A percentile compares a stretch with the other conserved stretches of the same genome.
Evolutionary conservation across 2,888 invertebrate species (phyloP).

Genomic region (Acrobasis consociella): DNA sequence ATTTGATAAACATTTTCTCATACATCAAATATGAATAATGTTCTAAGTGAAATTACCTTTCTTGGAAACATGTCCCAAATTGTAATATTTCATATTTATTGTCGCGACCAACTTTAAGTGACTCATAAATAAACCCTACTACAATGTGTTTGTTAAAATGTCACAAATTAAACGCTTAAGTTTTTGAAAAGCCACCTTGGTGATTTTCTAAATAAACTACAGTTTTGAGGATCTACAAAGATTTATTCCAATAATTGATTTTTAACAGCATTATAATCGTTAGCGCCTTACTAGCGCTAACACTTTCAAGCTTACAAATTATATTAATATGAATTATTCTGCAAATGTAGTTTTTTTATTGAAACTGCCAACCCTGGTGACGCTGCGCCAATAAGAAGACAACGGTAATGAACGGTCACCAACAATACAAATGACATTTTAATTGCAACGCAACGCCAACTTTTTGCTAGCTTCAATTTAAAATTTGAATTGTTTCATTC

Average conservation of each 20-base stretch:
- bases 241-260: too few relatives aligned
- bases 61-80: not conserved
- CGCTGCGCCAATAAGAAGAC: constrained; percentile 43
- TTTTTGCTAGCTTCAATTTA: not conserved
- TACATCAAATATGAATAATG: not conserved
- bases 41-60: not conserved
- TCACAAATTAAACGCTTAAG: not conserved
- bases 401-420: constrained; percentile 35
- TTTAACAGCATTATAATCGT: too few relatives aligned
- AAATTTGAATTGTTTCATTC: not conserved
- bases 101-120: not conserved
- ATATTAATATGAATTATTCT: not conserved
- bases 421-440: constrained; percentile 45
- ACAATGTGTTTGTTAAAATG: not conserved
- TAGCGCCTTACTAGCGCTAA: too few relatives aligned
- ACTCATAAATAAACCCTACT: not conserved
- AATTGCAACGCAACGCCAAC: constrained; percentile 38
- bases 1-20: not conserved
- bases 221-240: too few relatives aligned
- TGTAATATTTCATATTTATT: not conserved
- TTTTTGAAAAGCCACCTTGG: too few relatives aligned
- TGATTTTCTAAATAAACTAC: too few relatives aligned
- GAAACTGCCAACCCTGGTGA: constrained; percentile 42
- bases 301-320: too few relatives aligned
- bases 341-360: not conserved